phyloP scores from a whole-genome alignment of 2,888 invertebrate genomes.

The Aphelenchoides bicaudatus region DNA sequence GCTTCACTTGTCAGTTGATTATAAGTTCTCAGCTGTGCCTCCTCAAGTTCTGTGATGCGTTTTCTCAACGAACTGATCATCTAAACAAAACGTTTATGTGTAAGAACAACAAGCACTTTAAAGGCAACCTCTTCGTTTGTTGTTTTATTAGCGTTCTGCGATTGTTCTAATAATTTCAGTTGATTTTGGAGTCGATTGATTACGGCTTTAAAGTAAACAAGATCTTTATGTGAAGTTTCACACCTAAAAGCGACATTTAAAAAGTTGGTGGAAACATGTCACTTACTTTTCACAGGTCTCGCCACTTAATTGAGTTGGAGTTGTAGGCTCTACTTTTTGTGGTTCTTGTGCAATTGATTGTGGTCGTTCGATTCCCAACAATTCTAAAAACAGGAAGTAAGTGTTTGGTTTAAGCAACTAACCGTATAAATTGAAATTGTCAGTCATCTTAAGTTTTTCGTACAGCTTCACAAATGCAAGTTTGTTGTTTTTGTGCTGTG shows the following conservation, averaged over 20 bases:
- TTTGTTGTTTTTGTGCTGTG: conserved; percentile 12
- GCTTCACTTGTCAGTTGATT: conserved; percentile 37
- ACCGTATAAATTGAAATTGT: conserved; percentile 27
- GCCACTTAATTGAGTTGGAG: conserved; percentile 5
- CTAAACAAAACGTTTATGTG: conserved; percentile 29
- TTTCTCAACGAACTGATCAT: conserved; percentile 36
- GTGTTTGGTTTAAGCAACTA: not conserved
- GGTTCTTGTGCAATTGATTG: not conserved
- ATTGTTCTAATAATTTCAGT: conserved; percentile 37
- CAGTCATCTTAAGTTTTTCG: conserved; percentile 19
- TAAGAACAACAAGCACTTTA: not conserved
- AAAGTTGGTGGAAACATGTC: conserved; percentile 26
- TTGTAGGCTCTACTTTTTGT: not conserved
- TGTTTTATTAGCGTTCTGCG: conserved; percentile 39
- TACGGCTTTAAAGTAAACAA: conserved; percentile 34
- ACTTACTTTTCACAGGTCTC: conserved; percentile 25
- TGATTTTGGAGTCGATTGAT: conserved; percentile 46
- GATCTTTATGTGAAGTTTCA: not conserved
- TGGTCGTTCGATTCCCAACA: conserved; percentile 18
- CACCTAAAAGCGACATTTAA: not conserved
- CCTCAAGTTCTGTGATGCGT: conserved; percentile 45
- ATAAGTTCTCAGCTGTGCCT: conserved; percentile 36
- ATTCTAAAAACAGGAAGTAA: conserved; percentile 12
- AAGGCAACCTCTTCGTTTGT: conserved; percentile 35
- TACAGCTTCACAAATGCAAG: conserved; percentile 13